Conservation (phyloP, 2,113 vertebrate genomes). For the Apodemus sylvaticus region DNA sequence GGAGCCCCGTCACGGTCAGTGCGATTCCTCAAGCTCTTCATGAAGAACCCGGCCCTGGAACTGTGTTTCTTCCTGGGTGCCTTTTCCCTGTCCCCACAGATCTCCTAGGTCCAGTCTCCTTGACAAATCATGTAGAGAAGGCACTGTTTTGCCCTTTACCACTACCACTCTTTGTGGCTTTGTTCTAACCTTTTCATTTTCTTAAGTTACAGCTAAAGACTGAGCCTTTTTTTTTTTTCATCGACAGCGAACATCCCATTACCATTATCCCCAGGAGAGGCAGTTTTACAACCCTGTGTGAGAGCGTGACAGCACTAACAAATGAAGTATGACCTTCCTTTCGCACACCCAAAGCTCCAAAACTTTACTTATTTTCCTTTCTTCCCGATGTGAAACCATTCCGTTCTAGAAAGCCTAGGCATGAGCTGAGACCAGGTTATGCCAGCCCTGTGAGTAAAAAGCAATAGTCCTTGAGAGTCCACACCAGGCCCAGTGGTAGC, state of each 20-base stretch:
- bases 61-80: not conserved
- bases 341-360: constrained; percentile 19
- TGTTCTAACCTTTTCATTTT: constrained; percentile 45
- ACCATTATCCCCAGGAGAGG: not conserved
- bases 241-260: not conserved
- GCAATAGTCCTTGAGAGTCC: not conserved
- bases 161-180: constrained; percentile 7
- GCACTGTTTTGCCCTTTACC: not conserved
- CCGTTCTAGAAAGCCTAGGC: not conserved
- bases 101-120: not conserved
- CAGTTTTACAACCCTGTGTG: not conserved
- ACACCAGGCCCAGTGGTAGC: not conserved
- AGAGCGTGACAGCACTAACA: not conserved
- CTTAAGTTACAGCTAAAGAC: constrained; percentile 19
- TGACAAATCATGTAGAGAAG: not conserved
- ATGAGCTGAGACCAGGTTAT: not conserved
- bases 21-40: not conserved
- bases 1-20: too few species aligned
- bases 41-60: not conserved
- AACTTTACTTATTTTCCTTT: not conserved
- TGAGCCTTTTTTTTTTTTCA: not conserved
- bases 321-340: not conserved
- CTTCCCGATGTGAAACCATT: constrained; percentile 1
- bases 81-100: not conserved
- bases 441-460: not conserved